Percentiles rank a stretch among this genome's conserved stretches.
These are phyloP conservation scores for Latrodectus hesperus DNA, from an alignment of 2,888 invertebrate genomes.

Conservation along the genomic window DNA sequence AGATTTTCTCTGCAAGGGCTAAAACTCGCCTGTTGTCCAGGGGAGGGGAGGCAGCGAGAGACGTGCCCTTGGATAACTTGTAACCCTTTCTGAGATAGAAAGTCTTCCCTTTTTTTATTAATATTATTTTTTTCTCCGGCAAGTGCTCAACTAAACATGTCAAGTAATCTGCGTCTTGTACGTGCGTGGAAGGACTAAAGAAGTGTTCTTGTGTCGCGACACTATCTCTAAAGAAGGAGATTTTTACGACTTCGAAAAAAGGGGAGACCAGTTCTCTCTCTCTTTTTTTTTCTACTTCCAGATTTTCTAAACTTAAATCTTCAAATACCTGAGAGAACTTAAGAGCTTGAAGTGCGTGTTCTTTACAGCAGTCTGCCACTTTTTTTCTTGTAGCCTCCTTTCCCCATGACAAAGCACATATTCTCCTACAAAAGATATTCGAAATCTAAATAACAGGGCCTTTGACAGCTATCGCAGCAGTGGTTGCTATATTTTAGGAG, in stretches of 20 bases:
- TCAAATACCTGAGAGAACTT: slow-evolving; percentile 8
- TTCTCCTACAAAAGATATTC: background rate
- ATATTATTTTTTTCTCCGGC: background rate
- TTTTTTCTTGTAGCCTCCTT: background rate
- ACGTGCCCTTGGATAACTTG: slow-evolving; percentile 45
- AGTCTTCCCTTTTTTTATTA: background rate
- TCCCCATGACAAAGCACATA: background rate
- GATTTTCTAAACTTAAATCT: slow-evolving; percentile 6
- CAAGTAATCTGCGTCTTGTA: slow-evolving; percentile 33
- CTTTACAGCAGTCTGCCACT: too few species aligned
- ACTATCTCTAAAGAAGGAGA: slow-evolving; percentile 29
- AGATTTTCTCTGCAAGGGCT: slow-evolving; percentile 16
- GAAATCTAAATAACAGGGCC: background rate
- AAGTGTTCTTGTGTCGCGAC: background rate
- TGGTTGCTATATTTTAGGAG: background rate
- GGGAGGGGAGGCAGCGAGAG: background rate
- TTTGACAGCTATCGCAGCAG: background rate
- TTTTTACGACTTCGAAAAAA: slow-evolving; percentile 8
- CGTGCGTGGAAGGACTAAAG: slow-evolving; percentile 28
- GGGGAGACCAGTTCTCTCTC: slow-evolving; percentile 8
- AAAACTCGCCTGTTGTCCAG: background rate
- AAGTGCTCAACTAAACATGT: slow-evolving; percentile 35
- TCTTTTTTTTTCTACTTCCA: background rate
- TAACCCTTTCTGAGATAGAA: slow-evolving; percentile 37
- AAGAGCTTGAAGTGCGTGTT: background rate